phyloP scores from a whole-genome alignment of 2,888 invertebrate genomes.

The Xestia c-nigrum region DNA sequence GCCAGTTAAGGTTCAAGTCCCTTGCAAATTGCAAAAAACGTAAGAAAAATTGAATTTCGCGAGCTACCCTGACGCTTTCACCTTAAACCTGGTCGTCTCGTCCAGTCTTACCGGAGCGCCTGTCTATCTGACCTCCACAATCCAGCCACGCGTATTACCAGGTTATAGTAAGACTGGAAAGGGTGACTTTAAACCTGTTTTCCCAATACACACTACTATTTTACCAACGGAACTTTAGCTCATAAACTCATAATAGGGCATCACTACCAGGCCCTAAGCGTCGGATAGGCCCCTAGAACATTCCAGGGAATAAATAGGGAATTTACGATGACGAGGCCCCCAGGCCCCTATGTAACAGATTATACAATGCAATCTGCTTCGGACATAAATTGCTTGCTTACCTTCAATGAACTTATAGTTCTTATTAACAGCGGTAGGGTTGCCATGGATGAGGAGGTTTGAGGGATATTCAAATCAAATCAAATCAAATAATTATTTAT shows the following conservation, averaged over 20 bases:
- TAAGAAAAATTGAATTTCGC: too few species aligned
- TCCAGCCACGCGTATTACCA: background rate
- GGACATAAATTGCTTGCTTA: conserved; percentile 84
- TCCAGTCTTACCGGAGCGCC: background rate
- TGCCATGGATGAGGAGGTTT: conserved; percentile 15
- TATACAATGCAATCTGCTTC: conserved; percentile 83
- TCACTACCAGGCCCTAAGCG: conserved; percentile 81
- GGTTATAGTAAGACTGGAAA: background rate
- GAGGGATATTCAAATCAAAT: conserved; percentile 4
- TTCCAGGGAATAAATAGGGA: conserved; percentile 67
- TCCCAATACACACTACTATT: background rate
- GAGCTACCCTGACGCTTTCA: too few species aligned
- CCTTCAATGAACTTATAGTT: conserved; percentile 77
- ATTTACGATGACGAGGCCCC: conserved; percentile 79
- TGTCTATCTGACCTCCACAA: background rate
- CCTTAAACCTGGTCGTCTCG: background rate
- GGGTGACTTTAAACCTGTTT: background rate
- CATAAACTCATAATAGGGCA: conserved; percentile 44
- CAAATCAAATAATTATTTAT: too few species aligned
- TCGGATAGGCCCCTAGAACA: conserved; percentile 78
- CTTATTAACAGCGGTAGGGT: conserved; percentile 74
- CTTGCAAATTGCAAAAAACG: too few species aligned
- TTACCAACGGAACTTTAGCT: conserved; percentile 26
- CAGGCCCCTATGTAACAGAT: conserved; percentile 74
- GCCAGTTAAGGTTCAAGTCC: too few species aligned